phyloP scores from a whole-genome alignment of 2,797 vertebrate species.

The Miichthys miiuy region DNA sequence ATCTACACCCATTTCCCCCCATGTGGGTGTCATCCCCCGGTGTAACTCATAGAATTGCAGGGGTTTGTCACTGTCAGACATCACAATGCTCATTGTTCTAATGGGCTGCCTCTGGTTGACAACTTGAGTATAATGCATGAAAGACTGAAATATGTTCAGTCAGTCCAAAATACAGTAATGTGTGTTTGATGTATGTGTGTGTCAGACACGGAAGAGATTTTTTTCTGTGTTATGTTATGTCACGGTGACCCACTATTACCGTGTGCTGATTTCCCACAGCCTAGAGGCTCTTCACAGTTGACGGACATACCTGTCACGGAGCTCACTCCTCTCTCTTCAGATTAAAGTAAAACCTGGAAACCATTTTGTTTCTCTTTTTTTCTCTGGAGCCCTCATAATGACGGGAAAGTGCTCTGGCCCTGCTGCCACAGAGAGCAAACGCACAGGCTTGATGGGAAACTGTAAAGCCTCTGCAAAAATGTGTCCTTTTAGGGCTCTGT shows the following conservation, averaged over 20 bases:
- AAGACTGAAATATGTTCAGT: conserved; percentile 38
- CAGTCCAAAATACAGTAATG: conserved; percentile 18
- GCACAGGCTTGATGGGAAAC: conserved; percentile 75
- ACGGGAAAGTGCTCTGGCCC: conserved; percentile 74
- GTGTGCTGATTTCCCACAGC: conserved; percentile 55
- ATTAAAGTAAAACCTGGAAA: conserved; percentile 82
- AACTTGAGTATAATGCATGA: conserved; percentile 50
- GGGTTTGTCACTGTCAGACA: conserved; percentile 71
- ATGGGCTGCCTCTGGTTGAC: conserved; percentile 58
- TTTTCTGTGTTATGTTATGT: conserved; percentile 44
- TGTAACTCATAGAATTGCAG: conserved; percentile 69
- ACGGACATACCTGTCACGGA: conserved; percentile 59
- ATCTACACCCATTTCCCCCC: conserved; percentile 74
- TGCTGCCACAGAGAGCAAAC: conserved; percentile 60
- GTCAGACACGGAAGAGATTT: conserved; percentile 8
- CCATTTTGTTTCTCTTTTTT: conserved; percentile 75
- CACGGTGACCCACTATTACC: conserved; percentile 37
- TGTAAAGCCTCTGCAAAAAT: conserved; percentile 62
- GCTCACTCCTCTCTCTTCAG: conserved; percentile 41
- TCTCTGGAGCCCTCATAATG: conserved; percentile 74
- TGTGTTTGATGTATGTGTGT: conserved; percentile 8
- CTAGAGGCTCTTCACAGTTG: conserved; percentile 24
- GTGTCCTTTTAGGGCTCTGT: conserved; percentile 78
- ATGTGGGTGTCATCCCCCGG: conserved; percentile 76
- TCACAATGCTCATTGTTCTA: conserved; percentile 82